Percentiles rank a stretch among this genome's conserved stretches.
Conservation (phyloP, 2,888 invertebrate species). For the Drosophila gaucha region DNA sequence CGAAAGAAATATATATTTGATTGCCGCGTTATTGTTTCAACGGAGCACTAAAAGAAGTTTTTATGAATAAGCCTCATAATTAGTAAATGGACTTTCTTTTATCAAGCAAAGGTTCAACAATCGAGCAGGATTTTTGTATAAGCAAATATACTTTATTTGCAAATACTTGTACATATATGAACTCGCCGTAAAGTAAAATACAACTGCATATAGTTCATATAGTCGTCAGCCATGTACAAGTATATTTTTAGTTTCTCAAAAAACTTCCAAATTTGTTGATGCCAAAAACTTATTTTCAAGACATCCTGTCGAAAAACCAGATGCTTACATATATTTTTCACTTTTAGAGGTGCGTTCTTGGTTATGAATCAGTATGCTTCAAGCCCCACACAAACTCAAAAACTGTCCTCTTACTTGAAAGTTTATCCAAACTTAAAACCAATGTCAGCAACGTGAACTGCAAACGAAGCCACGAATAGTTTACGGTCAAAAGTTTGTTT, state of each 20-base stretch:
- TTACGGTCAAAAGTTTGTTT: slow-evolving; percentile 19
- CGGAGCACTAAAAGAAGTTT: neutral
- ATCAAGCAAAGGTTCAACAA: neutral
- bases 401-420: slow-evolving; percentile 19
- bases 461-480: slow-evolving; percentile 19
- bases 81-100: neutral
- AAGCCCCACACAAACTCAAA: slow-evolving; percentile 4
- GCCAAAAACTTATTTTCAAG: slow-evolving; percentile 7
- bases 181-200: too few species aligned
- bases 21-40: neutral
- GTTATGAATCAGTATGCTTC: slow-evolving; percentile 13
- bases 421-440: slow-evolving; percentile 12
- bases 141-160: too few species aligned
- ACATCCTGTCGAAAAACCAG: slow-evolving; percentile 1
- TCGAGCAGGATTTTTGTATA: too few species aligned
- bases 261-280: slow-evolving; percentile 5
- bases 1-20: too few species aligned
- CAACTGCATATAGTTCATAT: neutral
- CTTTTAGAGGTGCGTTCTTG: neutral
- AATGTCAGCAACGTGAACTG: slow-evolving; percentile 10
- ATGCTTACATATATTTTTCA: slow-evolving; percentile 6
- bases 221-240: neutral
- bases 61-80: neutral
- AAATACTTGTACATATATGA: neutral
- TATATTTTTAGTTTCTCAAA: neutral